Evolutionary conservation across 92 coral and sea anemone species (phyloP).

Genomic region (Diadumene lineata): DNA sequence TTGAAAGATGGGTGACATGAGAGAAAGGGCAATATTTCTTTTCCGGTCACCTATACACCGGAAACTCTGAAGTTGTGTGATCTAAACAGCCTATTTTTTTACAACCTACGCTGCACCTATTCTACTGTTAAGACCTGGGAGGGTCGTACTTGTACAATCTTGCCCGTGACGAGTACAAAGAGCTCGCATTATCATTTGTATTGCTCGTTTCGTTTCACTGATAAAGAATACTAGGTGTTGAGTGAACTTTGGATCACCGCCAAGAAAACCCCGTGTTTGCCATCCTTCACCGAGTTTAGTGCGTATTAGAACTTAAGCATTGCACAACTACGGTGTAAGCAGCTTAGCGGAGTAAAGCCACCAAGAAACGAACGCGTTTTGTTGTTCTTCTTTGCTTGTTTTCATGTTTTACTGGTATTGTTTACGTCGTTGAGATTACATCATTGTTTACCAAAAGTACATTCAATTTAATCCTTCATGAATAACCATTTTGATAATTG

Average conservation of each 20-base stretch:
- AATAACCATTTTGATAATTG: too few species aligned
- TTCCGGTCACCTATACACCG: conserved; percentile 33
- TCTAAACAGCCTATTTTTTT: neutral
- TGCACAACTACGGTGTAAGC: neutral
- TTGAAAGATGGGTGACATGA: neutral
- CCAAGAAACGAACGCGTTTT: neutral
- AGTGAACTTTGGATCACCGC: conserved; percentile 32
- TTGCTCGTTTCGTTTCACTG: conserved; percentile 22
- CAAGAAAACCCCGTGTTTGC: neutral
- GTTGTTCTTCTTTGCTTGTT: neutral
- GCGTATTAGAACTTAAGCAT: neutral
- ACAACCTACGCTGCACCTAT: too few species aligned
- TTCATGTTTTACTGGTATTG: neutral
- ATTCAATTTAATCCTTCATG: neutral
- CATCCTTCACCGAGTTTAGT: neutral
- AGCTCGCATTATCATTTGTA: neutral
- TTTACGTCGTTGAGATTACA: neutral
- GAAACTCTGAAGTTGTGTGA: conserved; percentile 13
- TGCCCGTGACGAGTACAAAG: neutral
- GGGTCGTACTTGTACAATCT: neutral
- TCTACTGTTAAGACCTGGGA: too few species aligned
- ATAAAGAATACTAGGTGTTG: conserved; percentile 7
- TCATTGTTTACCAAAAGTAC: neutral
- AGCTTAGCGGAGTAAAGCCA: neutral
- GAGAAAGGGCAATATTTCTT: neutral